phyloP scores from a whole-genome alignment of 2,113 vertebrate species.

The Saguinus imperator region DNA sequence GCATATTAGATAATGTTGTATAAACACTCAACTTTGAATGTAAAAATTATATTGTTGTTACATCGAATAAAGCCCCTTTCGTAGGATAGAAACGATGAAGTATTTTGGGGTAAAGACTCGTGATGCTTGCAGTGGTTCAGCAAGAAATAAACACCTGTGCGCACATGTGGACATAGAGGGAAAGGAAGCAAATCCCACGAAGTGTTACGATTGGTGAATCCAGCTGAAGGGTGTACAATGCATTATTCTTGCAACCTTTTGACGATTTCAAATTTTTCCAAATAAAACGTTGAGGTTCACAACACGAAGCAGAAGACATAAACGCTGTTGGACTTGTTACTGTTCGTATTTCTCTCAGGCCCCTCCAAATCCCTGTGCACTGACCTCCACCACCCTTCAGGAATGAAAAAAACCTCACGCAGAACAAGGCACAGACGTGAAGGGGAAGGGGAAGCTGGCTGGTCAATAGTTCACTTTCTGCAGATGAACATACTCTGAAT shows the following conservation, averaged over 20 bases:
- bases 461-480: neutral
- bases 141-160: neutral
- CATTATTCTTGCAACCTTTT: neutral
- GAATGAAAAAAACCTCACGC: neutral
- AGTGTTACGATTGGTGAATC: neutral
- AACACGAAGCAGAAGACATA: neutral
- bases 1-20: neutral
- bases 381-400: neutral
- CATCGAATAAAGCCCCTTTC: neutral
- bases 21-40: neutral
- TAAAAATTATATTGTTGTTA: neutral
- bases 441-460: neutral
- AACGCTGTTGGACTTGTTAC: neutral
- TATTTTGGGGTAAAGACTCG: neutral
- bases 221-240: neutral
- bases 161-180: rapidly evolving
- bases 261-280: conserved; percentile 8
- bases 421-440: neutral
- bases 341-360: neutral
- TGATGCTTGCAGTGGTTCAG: neutral
- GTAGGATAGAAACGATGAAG: neutral
- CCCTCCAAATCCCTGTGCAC: neutral
- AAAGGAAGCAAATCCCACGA: neutral
- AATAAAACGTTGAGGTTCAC: neutral
- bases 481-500: neutral